Conservation (phyloP, 2,113 vertebrate species). For the Ammospiza caudacuta region DNA sequence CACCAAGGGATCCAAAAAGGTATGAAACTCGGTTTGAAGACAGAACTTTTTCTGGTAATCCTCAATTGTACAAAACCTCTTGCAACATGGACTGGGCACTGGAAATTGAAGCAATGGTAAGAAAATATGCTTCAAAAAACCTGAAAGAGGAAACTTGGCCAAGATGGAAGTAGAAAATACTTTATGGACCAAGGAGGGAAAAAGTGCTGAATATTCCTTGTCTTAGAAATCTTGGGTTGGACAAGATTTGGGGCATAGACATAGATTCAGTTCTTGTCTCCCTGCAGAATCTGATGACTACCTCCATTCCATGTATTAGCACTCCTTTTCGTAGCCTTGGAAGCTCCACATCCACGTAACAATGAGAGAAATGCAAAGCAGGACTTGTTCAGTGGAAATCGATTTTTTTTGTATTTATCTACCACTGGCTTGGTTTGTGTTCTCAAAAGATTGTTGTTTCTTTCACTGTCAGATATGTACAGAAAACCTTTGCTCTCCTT, state of each 20-base stretch:
- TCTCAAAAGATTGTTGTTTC: not conserved
- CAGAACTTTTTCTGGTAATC: not conserved
- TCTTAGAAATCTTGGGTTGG: not conserved
- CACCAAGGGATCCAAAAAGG: not conserved
- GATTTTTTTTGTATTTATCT: not conserved
- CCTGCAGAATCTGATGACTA: not conserved
- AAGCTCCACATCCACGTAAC: not conserved
- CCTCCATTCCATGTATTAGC: not conserved
- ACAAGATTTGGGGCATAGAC: not conserved
- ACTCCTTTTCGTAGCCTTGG: not conserved
- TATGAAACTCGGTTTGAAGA: not conserved
- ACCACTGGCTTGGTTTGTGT: not conserved
- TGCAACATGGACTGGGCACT: not conserved
- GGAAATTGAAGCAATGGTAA: not conserved
- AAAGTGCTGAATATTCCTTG: not conserved
- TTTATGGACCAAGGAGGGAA: not conserved
- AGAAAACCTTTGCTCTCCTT: not conserved
- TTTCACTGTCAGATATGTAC: not conserved
- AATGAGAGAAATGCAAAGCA: not conserved
- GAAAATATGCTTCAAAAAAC: not conserved
- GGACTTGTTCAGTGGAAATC: not conserved
- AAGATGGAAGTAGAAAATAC: not conserved
- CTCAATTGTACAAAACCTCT: not conserved
- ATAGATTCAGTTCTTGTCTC: not conserved
- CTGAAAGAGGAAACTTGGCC: not conserved